Percentiles rank a stretch among this genome's conserved stretches.
phyloP scores from a whole-genome alignment of 2,113 vertebrate genomes.

The Butorides virescens region DNA sequence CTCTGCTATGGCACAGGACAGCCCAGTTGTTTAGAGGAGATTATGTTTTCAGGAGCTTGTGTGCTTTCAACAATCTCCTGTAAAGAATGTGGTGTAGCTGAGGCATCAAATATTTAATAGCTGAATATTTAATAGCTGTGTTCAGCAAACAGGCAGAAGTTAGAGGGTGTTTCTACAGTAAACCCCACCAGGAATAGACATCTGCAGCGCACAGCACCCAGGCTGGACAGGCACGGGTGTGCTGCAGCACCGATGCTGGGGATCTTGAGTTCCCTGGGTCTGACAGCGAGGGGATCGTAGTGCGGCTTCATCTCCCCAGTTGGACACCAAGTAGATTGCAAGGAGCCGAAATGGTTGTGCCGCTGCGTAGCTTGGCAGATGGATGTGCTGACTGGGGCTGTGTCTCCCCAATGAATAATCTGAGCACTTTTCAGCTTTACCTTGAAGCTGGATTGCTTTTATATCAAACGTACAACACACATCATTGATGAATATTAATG shows the following conservation, averaged over 20 bases:
- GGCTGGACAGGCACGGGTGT: rapidly evolving
- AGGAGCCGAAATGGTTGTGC: too few relatives aligned
- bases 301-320: neutral
- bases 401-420: neutral
- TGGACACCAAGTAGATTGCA: rapidly evolving
- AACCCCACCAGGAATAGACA: rapidly evolving
- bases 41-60: neutral
- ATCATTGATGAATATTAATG: rapidly evolving
- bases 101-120: neutral
- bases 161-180: neutral
- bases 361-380: rapidly evolving
- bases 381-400: too few relatives aligned
- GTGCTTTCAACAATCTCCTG: neutral
- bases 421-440: rapidly evolving
- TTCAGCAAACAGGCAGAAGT: neutral
- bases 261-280: too few relatives aligned
- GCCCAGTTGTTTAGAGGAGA: neutral
- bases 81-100: neutral
- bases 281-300: rapidly evolving
- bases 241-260: rapidly evolving
- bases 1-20: neutral
- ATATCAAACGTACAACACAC: rapidly evolving
- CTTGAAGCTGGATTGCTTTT: neutral
- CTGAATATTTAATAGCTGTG: neutral
- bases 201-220: rapidly evolving